Conservation (phyloP, 2,113 vertebrate species). For the Cynoglossus semilaevis region DNA sequence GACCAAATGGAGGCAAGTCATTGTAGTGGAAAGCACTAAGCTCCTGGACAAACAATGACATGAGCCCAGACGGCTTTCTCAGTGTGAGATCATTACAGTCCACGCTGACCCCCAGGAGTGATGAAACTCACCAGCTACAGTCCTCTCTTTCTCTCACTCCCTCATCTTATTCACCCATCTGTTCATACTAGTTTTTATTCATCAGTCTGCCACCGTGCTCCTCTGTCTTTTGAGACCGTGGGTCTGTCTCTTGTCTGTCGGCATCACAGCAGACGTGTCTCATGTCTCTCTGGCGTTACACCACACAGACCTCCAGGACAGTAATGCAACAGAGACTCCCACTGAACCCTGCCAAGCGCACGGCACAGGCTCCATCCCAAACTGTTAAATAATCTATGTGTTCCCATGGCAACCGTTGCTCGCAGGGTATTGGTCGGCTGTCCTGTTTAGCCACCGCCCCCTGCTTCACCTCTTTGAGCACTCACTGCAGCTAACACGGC, state of each 20-base stretch:
- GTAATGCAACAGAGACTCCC: constrained; percentile 64
- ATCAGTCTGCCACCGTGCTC: constrained; percentile 40
- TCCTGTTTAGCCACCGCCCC: constrained; percentile 45
- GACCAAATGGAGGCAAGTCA: constrained; percentile 15
- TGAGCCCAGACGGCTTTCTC: constrained; percentile 54
- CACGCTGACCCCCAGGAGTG: constrained; percentile 43
- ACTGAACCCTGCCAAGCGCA: constrained; percentile 63
- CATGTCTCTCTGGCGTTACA: constrained; percentile 39
- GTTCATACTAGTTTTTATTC: constrained; percentile 46
- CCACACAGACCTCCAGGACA: constrained; percentile 56
- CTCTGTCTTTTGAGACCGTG: constrained; percentile 37
- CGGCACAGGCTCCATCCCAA: constrained; percentile 59
- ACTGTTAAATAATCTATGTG: constrained; percentile 81
- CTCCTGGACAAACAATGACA: constrained; percentile 39
- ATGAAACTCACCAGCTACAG: constrained; percentile 26
- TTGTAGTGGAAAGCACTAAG: constrained; percentile 29
- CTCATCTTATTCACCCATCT: constrained; percentile 50
- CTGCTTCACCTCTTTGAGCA: constrained; percentile 55
- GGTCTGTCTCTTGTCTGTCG: constrained; percentile 50
- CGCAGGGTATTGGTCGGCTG: constrained; percentile 47
- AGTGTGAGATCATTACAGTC: constrained; percentile 53
- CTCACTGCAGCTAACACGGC: constrained; percentile 51
- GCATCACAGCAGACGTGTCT: constrained; percentile 40
- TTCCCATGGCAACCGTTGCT: constrained; percentile 71
- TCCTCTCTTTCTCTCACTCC: constrained; percentile 33